Evolutionary conservation across 2,113 vertebrate species (phyloP).

Genomic region (Turnix velox): DNA sequence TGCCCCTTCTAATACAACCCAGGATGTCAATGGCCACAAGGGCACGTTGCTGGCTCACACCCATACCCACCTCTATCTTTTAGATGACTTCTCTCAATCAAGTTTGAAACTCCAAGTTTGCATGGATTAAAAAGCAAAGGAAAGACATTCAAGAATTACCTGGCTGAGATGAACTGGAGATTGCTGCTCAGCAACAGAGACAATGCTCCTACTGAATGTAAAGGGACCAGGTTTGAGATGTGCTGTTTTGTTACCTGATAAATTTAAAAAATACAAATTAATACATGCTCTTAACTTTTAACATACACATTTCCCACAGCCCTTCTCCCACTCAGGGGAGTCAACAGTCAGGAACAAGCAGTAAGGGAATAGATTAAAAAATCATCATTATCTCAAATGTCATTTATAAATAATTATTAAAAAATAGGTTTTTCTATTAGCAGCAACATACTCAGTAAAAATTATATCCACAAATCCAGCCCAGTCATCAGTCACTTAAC

Average conservation of each 20-base stretch:
- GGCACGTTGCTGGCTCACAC: too few relatives aligned
- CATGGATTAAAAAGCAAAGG: not conserved
- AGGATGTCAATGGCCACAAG: too few relatives aligned
- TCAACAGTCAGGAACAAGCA: not conserved
- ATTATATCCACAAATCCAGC: not conserved
- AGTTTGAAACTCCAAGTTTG: too few relatives aligned
- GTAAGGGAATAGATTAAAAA: not conserved
- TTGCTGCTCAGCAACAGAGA: not conserved
- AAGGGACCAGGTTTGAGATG: too few relatives aligned
- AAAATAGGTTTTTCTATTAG: not conserved
- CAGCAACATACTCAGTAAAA: not conserved
- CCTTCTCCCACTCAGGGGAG: not conserved
- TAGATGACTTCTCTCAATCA: not conserved
- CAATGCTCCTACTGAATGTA: not conserved
- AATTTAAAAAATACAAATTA: not conserved
- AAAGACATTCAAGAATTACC: not conserved
- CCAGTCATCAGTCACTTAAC: not conserved
- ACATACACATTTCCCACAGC: not conserved
- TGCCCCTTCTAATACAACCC: too few relatives aligned
- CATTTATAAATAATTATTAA: not conserved
- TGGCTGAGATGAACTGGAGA: fast-evolving
- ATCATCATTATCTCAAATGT: fast-evolving
- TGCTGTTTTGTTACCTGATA: not conserved
- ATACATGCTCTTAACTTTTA: fast-evolving
- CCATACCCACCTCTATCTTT: not conserved